These are phyloP conservation scores for Pelecanus crispus DNA, from an alignment of 2,113 vertebrate genomes.

Conservation along the genomic window DNA sequence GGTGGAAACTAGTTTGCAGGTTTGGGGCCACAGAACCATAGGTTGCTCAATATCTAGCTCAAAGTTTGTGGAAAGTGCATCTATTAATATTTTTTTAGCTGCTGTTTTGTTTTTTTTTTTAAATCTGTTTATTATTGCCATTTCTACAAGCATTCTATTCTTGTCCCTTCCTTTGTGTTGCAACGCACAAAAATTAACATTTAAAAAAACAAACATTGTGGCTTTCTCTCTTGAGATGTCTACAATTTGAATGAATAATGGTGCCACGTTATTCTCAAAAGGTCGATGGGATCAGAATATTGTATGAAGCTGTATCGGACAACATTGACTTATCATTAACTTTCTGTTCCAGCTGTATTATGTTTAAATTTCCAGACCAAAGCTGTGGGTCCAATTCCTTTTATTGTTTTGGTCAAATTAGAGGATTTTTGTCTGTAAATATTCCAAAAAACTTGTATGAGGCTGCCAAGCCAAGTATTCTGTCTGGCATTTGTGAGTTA, in stretches of 20 bases:
- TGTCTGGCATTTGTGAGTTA: slow-evolving; percentile 32
- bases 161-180: not conserved
- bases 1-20: not conserved
- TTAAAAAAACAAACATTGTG: not conserved
- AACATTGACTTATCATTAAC: not conserved
- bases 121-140: not conserved
- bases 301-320: not conserved
- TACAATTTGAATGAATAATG: not conserved
- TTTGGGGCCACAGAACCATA: not conserved
- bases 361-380: not conserved
- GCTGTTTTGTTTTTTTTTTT: not conserved
- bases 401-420: slow-evolving; percentile 21
- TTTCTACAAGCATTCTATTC: not conserved
- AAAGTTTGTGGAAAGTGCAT: not conserved
- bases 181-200: not conserved
- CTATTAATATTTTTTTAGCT: not conserved
- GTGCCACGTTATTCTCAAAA: not conserved
- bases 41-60: not conserved
- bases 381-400: not conserved
- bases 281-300: not conserved
- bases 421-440: slow-evolving; percentile 23
- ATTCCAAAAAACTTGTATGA: not conserved
- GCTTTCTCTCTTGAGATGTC: not conserved
- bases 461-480: slow-evolving; percentile 7
- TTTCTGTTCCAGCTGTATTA: not conserved